Percentiles rank a stretch among this genome's conserved stretches.
Evolutionary conservation across 2,888 invertebrate genomes (phyloP).

Genomic region (Meiosimyza platycephala): DNA sequence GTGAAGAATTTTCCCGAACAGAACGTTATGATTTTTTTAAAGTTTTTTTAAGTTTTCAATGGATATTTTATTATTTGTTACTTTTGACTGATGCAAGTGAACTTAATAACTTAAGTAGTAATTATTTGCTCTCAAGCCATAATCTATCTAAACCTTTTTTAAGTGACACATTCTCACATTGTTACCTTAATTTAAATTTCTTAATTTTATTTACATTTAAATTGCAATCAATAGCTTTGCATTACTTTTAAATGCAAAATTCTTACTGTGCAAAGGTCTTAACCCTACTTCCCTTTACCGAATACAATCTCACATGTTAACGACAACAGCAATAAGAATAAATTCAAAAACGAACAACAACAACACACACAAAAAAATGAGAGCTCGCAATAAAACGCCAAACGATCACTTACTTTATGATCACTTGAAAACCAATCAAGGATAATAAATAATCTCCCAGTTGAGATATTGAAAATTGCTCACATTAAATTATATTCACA

Average conservation of each 20-base stretch:
- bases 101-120: too few species aligned
- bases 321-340: slow-evolving; percentile 46
- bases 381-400: slow-evolving; percentile 40
- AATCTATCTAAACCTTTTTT: too few species aligned
- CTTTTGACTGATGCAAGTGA: too few species aligned
- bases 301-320: slow-evolving; percentile 49
- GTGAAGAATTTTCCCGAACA: too few species aligned
- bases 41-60: too few species aligned
- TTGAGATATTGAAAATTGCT: slow-evolving; percentile 65
- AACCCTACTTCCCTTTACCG: slow-evolving; percentile 42
- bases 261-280: slow-evolving; percentile 42
- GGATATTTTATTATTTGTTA: too few species aligned
- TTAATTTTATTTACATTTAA: neutral
- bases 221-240: neutral
- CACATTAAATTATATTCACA: slow-evolving; percentile 68
- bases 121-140: too few species aligned
- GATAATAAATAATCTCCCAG: slow-evolving; percentile 66
- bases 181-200: neutral
- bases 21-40: too few species aligned
- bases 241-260: neutral
- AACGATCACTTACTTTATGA: slow-evolving; percentile 65
- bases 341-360: slow-evolving; percentile 29
- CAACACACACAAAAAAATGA: slow-evolving; percentile 39
- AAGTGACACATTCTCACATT: neutral
- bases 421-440: slow-evolving; percentile 67